Evolutionary conservation across 2,113 vertebrate genomes (phyloP).

Genomic region (Pseudorectes ferrugineus): DNA sequence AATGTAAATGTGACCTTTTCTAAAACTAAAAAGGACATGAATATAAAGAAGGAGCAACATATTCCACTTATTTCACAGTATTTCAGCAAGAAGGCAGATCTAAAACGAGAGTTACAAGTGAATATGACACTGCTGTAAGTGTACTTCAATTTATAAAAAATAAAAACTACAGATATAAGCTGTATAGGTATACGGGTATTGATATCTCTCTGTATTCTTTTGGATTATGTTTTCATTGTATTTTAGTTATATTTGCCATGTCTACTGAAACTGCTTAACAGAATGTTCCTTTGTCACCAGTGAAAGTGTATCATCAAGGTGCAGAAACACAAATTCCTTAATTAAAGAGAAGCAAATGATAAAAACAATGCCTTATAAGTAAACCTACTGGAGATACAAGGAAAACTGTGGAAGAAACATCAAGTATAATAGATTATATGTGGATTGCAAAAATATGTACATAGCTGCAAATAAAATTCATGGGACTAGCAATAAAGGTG

Average conservation of each 20-base stretch:
- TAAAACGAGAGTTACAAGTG: not conserved
- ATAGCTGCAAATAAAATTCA: not conserved
- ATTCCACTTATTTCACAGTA: not conserved
- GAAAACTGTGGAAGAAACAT: not conserved
- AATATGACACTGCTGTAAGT: not conserved
- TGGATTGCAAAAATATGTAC: rapidly evolving
- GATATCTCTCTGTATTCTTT: not conserved
- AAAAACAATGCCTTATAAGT: not conserved
- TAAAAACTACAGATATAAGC: not conserved
- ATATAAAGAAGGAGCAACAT: not conserved
- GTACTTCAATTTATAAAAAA: not conserved
- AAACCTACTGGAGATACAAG: not conserved
- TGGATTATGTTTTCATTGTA: not conserved
- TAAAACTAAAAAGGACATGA: not conserved
- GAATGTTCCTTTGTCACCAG: not conserved
- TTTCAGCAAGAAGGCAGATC: not conserved
- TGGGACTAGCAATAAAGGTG: not conserved
- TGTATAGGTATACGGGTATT: not conserved
- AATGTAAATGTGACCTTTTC: not conserved
- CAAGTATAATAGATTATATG: not conserved
- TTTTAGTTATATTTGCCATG: not conserved
- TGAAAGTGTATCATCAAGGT: not conserved
- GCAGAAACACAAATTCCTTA: not conserved
- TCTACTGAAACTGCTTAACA: not conserved
- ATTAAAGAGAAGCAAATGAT: not conserved